Base-by-base conservation (phyloP, 2,797 vertebrate species). In the Microchirus variegatus region DNA sequence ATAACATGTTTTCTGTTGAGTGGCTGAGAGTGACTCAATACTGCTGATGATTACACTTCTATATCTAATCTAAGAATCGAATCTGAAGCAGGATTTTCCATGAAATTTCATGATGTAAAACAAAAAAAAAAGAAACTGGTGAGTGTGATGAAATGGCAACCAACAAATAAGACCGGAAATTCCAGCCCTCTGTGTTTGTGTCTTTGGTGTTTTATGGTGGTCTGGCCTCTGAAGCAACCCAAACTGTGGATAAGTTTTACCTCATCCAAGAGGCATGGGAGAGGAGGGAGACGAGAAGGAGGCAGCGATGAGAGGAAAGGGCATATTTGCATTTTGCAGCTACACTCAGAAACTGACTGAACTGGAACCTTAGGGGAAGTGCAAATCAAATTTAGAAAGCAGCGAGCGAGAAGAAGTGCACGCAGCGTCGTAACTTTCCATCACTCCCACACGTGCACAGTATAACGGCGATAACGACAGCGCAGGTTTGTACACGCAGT, bases 131-230 rank as follows among this genome's bases (percentile, higher is more conserved):
- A 61, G 7, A n/a, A n/a, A n/a, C 68, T 50, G 59, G 65, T 67
- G 56, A 74, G 46, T 45, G 69, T 74, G 75, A 50, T 74, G 73
- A 78, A 83, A 89, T 9, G 15, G 17, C 64, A 77, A 85, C 42
- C 62, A 77, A 77, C 81, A 87, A 89, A 87, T 31, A 86, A 16
- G 60, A 48, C 88, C 87, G 87, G 85, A 91, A 87, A 90, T 89
- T 90, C 87, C 81, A 76, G 57, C 58, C 53, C 46, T 63, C 69
- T 75, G 71, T 76, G 87, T 91, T 90, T 88, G 85, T 80, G 84
- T 85, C 73, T 82, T 60, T 79, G 74, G 78, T 58, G 70, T 83
- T 88, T 84, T 82, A 85, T 73, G 81, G 78, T 72, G 78, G 68
- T 61, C 83, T 64, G 63, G 67, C 53, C 54, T 82, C 17, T 73